Base-by-base conservation (phyloP, 2,888 invertebrate genomes). In the Coenonympha arcania region DNA sequence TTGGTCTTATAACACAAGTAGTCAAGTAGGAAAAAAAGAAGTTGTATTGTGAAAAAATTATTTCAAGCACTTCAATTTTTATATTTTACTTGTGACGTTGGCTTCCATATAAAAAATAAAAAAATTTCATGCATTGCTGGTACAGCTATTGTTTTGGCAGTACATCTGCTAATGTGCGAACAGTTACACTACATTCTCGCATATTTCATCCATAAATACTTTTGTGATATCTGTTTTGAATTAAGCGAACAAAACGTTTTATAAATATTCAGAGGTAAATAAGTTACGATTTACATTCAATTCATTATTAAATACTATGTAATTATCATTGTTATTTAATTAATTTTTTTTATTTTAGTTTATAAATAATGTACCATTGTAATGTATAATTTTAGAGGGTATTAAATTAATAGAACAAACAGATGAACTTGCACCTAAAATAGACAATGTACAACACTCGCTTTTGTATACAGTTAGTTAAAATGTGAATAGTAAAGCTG, bases 241-340 rank as follows among this genome's bases (percentile, higher is more conserved):
- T 6, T 5, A 19, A 20, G 33, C 24, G 46, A 37, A 50, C 31
- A 50, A 47, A 36, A 43, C 15, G 22, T 28, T 42, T 11, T 31
- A 43, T 43, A 31, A 22, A 31, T 31, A 43, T 43, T 31, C 28
- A 42, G 31, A 18, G 41, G 19, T 19, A 13, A 28, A 28, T 43
- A 40, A 39, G 46, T 54, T 47, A 47, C 28, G 36, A 47, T 47
- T 44, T 45, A 26, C 34, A 44, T 43, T 34, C 46, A 50, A 41
- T 54, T 39, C 30, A 59, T 67, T 68, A 68, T 75, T 71, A 74
- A 30, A 13, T 30, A 9, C 69, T 73, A n/a, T n/a, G 76, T 76
- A 70, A 69, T 72, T 77, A 71, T 70, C 72, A 71, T 73, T 74
- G 69, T 71, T 67, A 69, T 68, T 65, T 61, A 50, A 46, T n/a